These are phyloP conservation scores for Actinia equina DNA, from an alignment of 64 coral and sea anemone genomes.

Conservation along the genomic window DNA sequence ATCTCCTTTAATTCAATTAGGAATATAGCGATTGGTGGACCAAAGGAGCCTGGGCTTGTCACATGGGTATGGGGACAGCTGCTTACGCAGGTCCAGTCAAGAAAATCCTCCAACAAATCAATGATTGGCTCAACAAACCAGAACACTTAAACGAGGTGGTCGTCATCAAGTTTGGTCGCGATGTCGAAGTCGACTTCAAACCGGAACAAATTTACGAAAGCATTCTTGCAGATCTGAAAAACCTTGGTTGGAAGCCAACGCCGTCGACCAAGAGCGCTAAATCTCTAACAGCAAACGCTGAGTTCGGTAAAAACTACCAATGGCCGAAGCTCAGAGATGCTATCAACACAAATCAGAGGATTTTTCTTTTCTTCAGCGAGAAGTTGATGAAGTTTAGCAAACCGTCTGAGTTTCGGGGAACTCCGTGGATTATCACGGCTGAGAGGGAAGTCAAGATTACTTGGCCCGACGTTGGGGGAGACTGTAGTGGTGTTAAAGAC, in stretches of 20 bases:
- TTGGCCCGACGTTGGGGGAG: background rate
- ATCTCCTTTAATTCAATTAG: background rate
- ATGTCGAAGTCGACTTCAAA: background rate
- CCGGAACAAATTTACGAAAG: background rate
- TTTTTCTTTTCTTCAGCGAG: constrained; percentile 46
- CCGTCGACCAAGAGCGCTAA: background rate
- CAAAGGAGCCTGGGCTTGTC: constrained; percentile 14
- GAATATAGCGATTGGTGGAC: constrained; percentile 6
- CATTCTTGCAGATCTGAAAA: background rate
- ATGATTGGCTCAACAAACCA: constrained; percentile 19
- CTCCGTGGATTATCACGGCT: background rate
- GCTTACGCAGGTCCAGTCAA: constrained; percentile 20
- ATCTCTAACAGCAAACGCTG: constrained; percentile 8
- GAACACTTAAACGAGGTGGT: constrained; percentile 17
- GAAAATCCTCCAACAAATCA: constrained; percentile 22
- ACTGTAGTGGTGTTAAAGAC: background rate
- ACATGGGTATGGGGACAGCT: background rate
- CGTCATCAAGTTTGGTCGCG: constrained; percentile 23
- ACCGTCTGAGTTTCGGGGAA: background rate
- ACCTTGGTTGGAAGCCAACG: constrained; percentile 15
- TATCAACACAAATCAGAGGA: constrained; percentile 28
- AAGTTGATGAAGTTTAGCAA: background rate
- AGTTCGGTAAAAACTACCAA: constrained; percentile 1
- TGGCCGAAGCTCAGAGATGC: constrained; percentile 42
- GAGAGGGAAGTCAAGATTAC: background rate